Conservation (phyloP, 1,140 invertebrate genomes). For the Ditylenchus dipsaci region DNA sequence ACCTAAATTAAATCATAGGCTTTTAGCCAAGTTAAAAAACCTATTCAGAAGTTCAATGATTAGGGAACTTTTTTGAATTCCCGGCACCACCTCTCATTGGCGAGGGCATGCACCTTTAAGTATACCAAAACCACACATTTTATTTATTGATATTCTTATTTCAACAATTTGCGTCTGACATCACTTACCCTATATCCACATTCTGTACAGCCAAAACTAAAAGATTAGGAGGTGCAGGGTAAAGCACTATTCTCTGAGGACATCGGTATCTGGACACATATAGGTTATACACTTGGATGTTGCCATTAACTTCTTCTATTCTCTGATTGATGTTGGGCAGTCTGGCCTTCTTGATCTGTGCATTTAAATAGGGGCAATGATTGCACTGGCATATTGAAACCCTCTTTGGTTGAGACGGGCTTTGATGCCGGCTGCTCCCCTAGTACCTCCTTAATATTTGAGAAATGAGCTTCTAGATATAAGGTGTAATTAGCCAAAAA, state of each 20-base stretch:
- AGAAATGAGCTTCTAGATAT: no score
- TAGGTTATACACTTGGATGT: slow-evolving; percentile 48
- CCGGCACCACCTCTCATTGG: no score
- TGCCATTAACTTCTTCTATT: not conserved
- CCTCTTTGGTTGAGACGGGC: slow-evolving; percentile 48
- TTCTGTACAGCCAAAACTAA: slow-evolving; percentile 54
- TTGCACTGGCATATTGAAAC: slow-evolving; percentile 50
- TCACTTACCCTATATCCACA: slow-evolving; percentile 52
- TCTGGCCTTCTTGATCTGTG: slow-evolving; percentile 47
- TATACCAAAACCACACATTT: no score
- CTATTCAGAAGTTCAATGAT: no score
- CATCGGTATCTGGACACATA: slow-evolving; percentile 55
- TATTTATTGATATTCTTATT: no score
- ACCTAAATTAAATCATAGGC: no score
- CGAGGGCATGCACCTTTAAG: no score
- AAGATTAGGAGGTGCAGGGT: slow-evolving; percentile 54
- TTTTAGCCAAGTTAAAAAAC: no score
- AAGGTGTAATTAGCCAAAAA: no score
- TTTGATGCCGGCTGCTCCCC: slow-evolving; percentile 52
- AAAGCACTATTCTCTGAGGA: slow-evolving; percentile 51
- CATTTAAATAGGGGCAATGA: slow-evolving; percentile 47
- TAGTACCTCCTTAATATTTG: slow-evolving; percentile 40
- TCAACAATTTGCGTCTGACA: no score
- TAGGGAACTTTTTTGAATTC: no score
- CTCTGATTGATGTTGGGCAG: slow-evolving; percentile 52